Base-by-base conservation (phyloP, 2,888 invertebrate genomes). In the Prosopocoilus inquinatus region DNA sequence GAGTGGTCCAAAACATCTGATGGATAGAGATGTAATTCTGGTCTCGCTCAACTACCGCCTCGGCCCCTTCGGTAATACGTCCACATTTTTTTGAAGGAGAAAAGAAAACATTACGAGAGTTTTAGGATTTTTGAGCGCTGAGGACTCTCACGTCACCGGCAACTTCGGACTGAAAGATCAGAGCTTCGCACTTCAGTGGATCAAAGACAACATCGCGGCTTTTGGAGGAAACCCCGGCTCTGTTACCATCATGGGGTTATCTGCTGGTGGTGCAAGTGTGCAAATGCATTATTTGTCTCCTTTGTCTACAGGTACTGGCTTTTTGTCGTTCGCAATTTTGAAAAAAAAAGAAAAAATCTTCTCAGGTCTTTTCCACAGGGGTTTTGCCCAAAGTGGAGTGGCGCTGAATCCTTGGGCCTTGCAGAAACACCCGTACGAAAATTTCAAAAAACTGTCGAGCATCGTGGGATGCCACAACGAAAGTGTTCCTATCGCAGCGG, bases 141-240 rank as follows among this genome's bases (percentile, higher is more conserved):
- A 83, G 8, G 88, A 89, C 61, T 80, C 81, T 0, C 68, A 80
- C 0, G 78, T 86, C 1, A 83, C 89, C 0, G 86, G 86, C 3
- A 89, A 89, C 70, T 82, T 82, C 65, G 89, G 88, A 0, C 69
- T 89, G 36, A 89, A 88, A 67, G 89, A 89, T 78, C 88, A 89
- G 74, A 79, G 78, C 32, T 79, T 84, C 61, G 88, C 87, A 0
- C 71, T 89, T 39, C 80, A 81, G 58, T 89, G 88, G 88, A 75
- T 87, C 0, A 81, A 82, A 52, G 71, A 80, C 38, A 87, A 89
- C 69, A 86, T 89, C 57, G 77, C 80, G 61, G 78, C 79, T 68
- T 89, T 89, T 65, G 86, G 86, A 1, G 89, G 89, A 0, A 82
- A 88, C 75, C 82, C 86, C 2, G 79, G 82, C 34, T 83, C 83